Percentiles rank a stretch among this genome's conserved stretches.
Conservation (phyloP, 2,113 vertebrate genomes). For the Lepus timidus region DNA sequence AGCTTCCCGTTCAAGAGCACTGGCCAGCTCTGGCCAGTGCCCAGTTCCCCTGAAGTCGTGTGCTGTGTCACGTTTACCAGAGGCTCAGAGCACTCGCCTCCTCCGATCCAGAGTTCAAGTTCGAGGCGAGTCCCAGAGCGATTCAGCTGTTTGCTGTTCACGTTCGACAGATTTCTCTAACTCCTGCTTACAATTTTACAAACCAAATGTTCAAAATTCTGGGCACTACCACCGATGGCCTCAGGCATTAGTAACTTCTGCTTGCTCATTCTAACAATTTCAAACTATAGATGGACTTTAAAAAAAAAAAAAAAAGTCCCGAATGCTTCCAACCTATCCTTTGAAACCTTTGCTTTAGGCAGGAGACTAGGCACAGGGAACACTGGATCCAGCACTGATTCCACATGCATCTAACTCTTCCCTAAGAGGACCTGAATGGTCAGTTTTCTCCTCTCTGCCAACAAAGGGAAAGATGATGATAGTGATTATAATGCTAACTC, state of each 20-base stretch:
- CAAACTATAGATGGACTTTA: neutral
- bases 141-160: neutral
- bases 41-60: neutral
- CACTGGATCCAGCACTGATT: neutral
- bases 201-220: neutral
- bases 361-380: neutral
- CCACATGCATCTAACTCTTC: neutral
- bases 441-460: constrained; percentile 15
- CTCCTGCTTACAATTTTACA: neutral
- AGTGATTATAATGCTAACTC: neutral
- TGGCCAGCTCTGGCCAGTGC: neutral
- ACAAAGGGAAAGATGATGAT: neutral
- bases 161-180: neutral
- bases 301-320: neutral
- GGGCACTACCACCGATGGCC: neutral
- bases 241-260: neutral
- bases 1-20: neutral
- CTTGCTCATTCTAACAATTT: neutral
- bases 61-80: neutral
- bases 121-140: neutral
- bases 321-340: neutral
- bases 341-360: neutral
- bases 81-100: neutral
- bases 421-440: neutral
- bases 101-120: neutral